These are phyloP conservation scores for Orius insidiosus DNA, from an alignment of 1,140 invertebrate genomes.

Conservation along the genomic window DNA sequence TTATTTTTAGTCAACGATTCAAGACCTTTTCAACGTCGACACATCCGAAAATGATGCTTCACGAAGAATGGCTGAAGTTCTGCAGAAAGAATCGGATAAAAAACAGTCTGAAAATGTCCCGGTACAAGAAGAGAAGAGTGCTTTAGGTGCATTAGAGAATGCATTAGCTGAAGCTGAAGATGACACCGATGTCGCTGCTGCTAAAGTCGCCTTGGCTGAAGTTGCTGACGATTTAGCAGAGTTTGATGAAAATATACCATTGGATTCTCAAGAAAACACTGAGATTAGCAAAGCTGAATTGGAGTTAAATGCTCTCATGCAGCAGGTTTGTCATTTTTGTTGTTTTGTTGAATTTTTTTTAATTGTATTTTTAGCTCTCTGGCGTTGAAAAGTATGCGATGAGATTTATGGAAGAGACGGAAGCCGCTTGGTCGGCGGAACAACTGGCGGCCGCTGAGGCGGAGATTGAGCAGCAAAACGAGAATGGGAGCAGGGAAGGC, in stretches of 20 bases:
- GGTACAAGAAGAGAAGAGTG: constrained; percentile 34
- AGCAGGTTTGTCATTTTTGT: constrained; percentile 43
- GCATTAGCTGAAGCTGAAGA: constrained; percentile 86
- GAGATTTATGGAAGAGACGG: constrained; percentile 71
- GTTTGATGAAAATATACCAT: constrained; percentile 92
- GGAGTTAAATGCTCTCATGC: constrained; percentile 63
- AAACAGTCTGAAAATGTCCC: not conserved
- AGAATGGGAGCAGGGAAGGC: constrained; percentile 80
- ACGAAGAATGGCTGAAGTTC: constrained; percentile 42
- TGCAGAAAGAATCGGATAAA: constrained; percentile 32
- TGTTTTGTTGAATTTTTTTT: no score
- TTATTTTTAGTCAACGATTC: constrained; percentile 43
- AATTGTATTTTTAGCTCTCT: constrained; percentile 59
- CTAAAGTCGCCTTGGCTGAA: constrained; percentile 77
- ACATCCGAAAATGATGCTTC: constrained; percentile 37
- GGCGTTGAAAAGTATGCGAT: constrained; percentile 89
- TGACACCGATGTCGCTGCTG: constrained; percentile 82
- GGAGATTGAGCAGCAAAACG: constrained; percentile 80
- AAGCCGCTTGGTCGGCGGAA: constrained; percentile 69
- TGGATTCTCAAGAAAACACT: constrained; percentile 33
- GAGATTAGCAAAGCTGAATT: constrained; percentile 65
- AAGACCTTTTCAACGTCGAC: constrained; percentile 78
- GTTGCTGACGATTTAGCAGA: constrained; percentile 85
- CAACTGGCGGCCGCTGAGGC: constrained; percentile 73
- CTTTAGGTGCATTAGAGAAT: constrained; percentile 52